phyloP scores from a whole-genome alignment of 2,888 invertebrate genomes.

The Hydrotaea cyrtoneurina region DNA sequence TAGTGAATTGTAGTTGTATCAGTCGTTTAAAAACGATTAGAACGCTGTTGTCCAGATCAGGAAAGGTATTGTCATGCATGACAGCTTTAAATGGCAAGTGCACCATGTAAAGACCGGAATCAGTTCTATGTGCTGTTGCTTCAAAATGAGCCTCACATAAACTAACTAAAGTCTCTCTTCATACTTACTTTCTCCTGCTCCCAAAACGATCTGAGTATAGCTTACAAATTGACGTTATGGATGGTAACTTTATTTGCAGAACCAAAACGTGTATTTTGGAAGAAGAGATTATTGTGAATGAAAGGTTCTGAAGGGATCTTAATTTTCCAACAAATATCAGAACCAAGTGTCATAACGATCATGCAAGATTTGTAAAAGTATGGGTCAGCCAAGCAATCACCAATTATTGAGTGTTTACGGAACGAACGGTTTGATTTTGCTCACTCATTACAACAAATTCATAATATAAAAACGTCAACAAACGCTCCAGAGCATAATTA shows the following conservation, averaged over 20 bases:
- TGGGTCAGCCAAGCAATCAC: too few relatives aligned
- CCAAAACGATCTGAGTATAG: too few relatives aligned
- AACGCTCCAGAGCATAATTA: too few relatives aligned
- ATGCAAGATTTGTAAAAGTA: too few relatives aligned
- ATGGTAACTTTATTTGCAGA: background rate
- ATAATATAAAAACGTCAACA: too few relatives aligned
- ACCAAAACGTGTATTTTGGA: background rate
- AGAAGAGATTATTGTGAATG: background rate
- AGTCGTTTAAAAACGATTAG: conserved; percentile 32
- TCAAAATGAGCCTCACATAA: background rate
- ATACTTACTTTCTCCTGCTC: background rate
- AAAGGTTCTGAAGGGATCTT: conserved; percentile 23
- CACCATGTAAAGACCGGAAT: too few relatives aligned
- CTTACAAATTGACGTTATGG: conserved; percentile 3
- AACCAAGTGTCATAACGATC: too few relatives aligned
- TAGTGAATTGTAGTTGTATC: conserved; percentile 39
- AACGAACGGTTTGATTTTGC: too few relatives aligned
- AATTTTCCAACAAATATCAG: background rate
- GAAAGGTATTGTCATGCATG: too few relatives aligned
- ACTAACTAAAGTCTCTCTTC: background rate
- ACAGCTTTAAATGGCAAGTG: too few relatives aligned
- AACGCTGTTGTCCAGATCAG: conserved; percentile 38
- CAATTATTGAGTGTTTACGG: too few relatives aligned
- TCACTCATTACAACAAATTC: too few relatives aligned
- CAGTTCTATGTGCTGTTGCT: background rate